Base-by-base conservation (phyloP, 2,888 invertebrate genomes). In the Synergus japonicus region DNA sequence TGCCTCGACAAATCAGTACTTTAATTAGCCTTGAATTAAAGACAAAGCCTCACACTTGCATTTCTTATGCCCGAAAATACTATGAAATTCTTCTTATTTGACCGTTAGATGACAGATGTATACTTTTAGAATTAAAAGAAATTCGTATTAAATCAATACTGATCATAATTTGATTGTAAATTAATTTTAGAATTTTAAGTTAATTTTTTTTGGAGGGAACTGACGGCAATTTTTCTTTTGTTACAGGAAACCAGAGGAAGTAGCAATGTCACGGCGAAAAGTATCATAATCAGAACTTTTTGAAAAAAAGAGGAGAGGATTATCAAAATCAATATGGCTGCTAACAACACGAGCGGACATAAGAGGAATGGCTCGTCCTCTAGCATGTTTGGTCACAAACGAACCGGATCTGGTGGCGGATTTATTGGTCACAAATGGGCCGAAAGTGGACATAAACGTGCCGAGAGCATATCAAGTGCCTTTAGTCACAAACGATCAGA, bases 401-500 rank as follows among this genome's bases (percentile, higher is more conserved):
- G 91, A 15, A 89, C 89, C 69, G 91, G 90, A 77, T 90, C 90
- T 49, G 90, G 90, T 73, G 90, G 91, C 66, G 87, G 88, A 78
- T 90, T 91, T 80, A 88, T 89, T 77, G 91, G 89, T 78, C 91
- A 91, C 88, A 91, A 90, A 86, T 87, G 90, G 64, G 86, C 90
- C 63, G 91, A 90, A 84, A 87, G 88, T 86, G 91, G 90, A 58
- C 91, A 91, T 85, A 90, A 87, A 82, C 89, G 91, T 76, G 90
- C 91, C 85, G 92, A 92, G 83, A 91, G 91, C 87, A 91, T 92
- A 88, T 90, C 91, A 85, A 91, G 90, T 87, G 90, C 88, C 87
- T 91, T 92, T 86, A 90, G 91, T 81, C 91, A 91, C 86, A 91
- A 90, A 82, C 89, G 90, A 78, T 87, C 88, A 76, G 91, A 90